phyloP scores from a whole-genome alignment of 2,888 invertebrate genomes.

The Gryllus longicercus region DNA sequence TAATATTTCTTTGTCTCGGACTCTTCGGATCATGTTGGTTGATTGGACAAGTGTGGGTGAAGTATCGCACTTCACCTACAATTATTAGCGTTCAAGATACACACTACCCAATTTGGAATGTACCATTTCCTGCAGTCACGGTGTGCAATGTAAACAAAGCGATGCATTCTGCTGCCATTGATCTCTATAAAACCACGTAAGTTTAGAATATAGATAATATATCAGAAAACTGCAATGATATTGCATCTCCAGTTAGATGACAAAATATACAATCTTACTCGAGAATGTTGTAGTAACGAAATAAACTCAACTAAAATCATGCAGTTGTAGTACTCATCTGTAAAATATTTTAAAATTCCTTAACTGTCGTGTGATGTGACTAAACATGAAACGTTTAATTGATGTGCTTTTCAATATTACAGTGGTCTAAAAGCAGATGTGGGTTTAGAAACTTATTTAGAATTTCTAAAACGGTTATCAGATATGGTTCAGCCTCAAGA shows the following conservation, averaged over 20 bases:
- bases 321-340: no score
- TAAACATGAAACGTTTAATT: no score
- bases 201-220: background rate
- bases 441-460: conserved; percentile 23
- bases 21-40: conserved; percentile 22
- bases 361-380: no score
- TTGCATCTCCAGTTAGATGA: no score
- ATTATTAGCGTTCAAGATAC: conserved; percentile 37
- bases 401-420: no score
- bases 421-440: no score
- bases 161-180: conserved; percentile 31
- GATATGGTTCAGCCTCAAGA: conserved; percentile 37
- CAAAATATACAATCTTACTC: no score
- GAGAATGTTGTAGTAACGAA: no score
- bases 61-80: conserved; percentile 36
- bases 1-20: background rate
- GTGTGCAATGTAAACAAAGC: conserved; percentile 37
- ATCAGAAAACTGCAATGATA: no score
- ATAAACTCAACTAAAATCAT: no score
- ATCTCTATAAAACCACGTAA: conserved; percentile 27
- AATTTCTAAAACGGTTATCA: conserved; percentile 34
- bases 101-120: conserved; percentile 37
- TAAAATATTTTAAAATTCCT: no score
- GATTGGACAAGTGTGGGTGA: conserved; percentile 34
- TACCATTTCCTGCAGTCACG: conserved; percentile 38